Percentiles rank a stretch among this genome's conserved stretches.
phyloP scores from a whole-genome alignment of 2,113 vertebrate genomes.

The Oncorhynchus clarkii region DNA sequence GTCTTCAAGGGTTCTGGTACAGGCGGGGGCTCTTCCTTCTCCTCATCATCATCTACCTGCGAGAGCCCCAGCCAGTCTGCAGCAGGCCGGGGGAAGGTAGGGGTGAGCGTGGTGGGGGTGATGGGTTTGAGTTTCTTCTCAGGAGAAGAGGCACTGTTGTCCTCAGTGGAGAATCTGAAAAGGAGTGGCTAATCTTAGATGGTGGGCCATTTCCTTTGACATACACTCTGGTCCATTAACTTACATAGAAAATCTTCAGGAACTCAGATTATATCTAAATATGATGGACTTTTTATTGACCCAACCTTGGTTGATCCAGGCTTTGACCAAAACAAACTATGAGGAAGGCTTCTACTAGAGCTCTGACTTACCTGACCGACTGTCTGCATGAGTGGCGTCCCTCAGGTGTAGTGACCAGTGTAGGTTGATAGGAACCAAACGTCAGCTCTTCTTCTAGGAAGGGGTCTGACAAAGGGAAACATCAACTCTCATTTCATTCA shows the following conservation, averaged over 20 bases:
- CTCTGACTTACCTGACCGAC: conserved; percentile 75
- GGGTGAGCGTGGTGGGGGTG: conserved; percentile 29
- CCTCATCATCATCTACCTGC: conserved; percentile 54
- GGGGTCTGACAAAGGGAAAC: conserved; percentile 18
- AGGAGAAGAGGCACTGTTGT: conserved; percentile 52
- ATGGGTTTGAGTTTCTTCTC: conserved; percentile 65
- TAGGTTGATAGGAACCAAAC: conserved; percentile 86
- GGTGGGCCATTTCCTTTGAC: background rate
- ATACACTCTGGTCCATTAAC: background rate
- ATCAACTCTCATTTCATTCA: background rate
- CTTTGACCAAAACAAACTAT: too few species aligned
- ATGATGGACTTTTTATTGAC: background rate
- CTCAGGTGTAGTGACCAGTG: conserved; percentile 65
- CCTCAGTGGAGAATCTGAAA: conserved; percentile 80
- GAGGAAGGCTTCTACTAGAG: background rate
- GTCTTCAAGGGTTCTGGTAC: conserved; percentile 16
- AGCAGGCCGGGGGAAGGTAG: conserved; percentile 48
- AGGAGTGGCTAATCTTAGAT: background rate
- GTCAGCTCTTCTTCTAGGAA: conserved; percentile 71
- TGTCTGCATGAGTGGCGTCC: conserved; percentile 73
- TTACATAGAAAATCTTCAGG: background rate
- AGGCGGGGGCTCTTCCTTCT: conserved; percentile 29
- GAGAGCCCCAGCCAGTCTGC: conserved; percentile 85
- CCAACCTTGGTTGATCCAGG: background rate
- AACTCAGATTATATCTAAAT: background rate